Evolutionary conservation across 2,888 invertebrate species (phyloP), one percentile per base, ranked within the genome.

Genomic region (Siphlonurus alternatus): DNA sequence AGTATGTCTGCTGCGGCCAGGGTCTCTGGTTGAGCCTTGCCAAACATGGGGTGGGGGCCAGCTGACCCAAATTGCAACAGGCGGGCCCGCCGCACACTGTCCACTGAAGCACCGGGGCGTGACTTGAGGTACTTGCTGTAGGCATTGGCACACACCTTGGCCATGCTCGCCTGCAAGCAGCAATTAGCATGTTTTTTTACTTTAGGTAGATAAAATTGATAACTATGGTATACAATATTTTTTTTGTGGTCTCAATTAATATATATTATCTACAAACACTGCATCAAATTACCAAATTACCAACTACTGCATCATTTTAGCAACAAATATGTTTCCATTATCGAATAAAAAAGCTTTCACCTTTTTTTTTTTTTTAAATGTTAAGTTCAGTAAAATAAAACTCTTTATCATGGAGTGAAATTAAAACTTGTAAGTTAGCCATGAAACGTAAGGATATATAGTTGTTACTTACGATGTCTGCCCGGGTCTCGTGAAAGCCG

Each of bases 91-190:
- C 86, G 86, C 70, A 95, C 89, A 67, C 93, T 93, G 72, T 95
- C 97, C 0, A 84, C 79, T 0, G 96, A 93, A 0, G 99, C 92
- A 0, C 86, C 81, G 59, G 94, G 94, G 66, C 98, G 81, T 67
- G 96, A 93, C 68, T 84, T 81, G 1, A 91, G 72, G 76, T 98
- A 99, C 69, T 95, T 91, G 72, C 88, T 87, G 79, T 93, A 94
- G 0, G 91, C 97, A 73, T 97, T 97, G 53, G 81, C 82, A 67
- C 90, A 86, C 0, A 91, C 91, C 67, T 87, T 82, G 70, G 80
- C 77, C 72, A 86, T 80, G 67, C 82, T 84, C 5, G 75, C 74
- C 87, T 87, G 69, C 20, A 73, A 72, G 68, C 64, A 65, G 66
- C 61, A 59, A 66, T 53, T 61, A 65, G 61, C 62, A 61, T 22